Evolutionary conservation across 2,888 invertebrate genomes (phyloP).

Genomic region (Synergus laeviventris): DNA sequence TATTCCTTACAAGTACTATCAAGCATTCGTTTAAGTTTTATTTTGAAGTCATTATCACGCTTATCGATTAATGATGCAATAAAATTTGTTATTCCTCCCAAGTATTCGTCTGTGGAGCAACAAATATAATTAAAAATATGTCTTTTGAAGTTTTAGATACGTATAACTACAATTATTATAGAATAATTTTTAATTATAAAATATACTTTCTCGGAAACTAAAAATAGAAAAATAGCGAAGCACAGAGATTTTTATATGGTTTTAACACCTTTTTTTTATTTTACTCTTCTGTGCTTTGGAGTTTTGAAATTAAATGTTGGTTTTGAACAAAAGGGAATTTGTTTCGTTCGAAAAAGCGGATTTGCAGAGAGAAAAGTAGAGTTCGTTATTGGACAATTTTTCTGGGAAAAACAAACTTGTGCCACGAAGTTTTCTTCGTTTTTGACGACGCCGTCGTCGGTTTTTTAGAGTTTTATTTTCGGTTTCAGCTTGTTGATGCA

Average conservation of each 20-base stretch:
- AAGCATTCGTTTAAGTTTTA: neutral
- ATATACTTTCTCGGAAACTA: neutral
- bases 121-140: neutral
- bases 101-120: neutral
- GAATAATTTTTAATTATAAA: neutral
- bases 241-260: too few relatives aligned
- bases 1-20: neutral
- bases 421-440: neutral
- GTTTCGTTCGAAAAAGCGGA: neutral
- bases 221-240: too few relatives aligned
- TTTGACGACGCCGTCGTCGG: neutral
- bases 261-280: too few relatives aligned
- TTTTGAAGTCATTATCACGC: neutral
- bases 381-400: slow-evolving; percentile 2
- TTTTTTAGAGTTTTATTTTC: slow-evolving; percentile 10
- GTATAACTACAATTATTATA: neutral
- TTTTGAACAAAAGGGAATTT: neutral
- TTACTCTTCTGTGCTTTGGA: neutral
- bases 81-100: neutral
- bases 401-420: slow-evolving; percentile 6
- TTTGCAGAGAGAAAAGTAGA: neutral
- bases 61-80: neutral
- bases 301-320: neutral
- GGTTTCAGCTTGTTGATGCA: slow-evolving; percentile 17
- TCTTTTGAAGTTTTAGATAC: neutral